Evolutionary conservation across 2,797 vertebrate genomes (phyloP), one percentile per base, ranked within the genome.

Genomic region (Poeciliopsis paucimaculata): DNA sequence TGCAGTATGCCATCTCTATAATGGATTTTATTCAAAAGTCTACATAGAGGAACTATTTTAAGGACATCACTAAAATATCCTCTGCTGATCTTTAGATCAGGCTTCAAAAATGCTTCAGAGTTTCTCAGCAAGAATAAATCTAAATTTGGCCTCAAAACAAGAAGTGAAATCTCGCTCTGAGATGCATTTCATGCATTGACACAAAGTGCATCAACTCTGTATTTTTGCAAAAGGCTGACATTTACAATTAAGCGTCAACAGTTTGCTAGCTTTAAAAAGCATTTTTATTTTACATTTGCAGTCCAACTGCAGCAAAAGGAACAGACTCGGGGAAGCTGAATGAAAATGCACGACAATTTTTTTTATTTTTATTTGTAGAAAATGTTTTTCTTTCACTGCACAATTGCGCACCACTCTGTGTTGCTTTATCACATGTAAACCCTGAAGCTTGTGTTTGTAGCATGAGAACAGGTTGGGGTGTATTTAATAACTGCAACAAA

Each of bases 61-160:
- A 70, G 26, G 5, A 43, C 26, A 6, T 68, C 36, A 26, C 20
- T 41, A 39, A 68, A 41, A 68, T 43, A 16, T 1, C 5, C 12
- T 28, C 39, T 15, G 26, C 23, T 15, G 12, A 8, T 28, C 39
- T 71, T 28, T 26, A 43, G 64, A 68, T 68, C 4, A n/a, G 23
- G 66, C 20, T 23, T 41, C 4, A 68, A 36, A 41, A 43, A 26
- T 23, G 18, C 26, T 26, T 23, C 1, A 39, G 39, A 43, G 26
- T 45, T 43, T 71, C 23, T 71, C 26, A 71, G 41, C 41, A 71
- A 71, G 41, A 70, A 70, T 16, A 70, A 45, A 8, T 71, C 41
- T 71, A 71, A 71, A 45, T 71, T 71, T 71, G 41, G 68, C 41
- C 68, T 16, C 26, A 26, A 71, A 45, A 71, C 68, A 71, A 43